These are phyloP conservation scores for Poeciliopsis retropinna DNA, from an alignment of 2,113 vertebrate species.

Conservation along the genomic window DNA sequence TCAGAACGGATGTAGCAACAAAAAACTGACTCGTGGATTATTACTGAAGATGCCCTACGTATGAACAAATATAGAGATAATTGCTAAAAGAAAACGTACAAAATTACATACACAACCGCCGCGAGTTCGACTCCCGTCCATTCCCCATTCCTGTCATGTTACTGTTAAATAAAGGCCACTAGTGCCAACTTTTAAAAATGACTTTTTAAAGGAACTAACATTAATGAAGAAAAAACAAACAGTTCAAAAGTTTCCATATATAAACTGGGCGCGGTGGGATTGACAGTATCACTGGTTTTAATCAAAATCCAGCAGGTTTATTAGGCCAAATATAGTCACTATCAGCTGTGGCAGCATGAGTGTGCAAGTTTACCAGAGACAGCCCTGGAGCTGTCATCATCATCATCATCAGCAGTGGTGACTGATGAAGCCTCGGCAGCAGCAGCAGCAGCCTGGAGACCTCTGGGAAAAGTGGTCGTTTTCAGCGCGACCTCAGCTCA, in stretches of 20 bases:
- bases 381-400: constrained; percentile 16
- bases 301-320: constrained; percentile 19
- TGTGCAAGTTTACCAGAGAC: constrained; percentile 41
- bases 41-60: not conserved
- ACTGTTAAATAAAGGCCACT: no score
- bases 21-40: not conserved
- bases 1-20: not conserved
- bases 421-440: constrained; percentile 59
- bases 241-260: no score
- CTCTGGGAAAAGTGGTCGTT: constrained; percentile 46
- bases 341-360: constrained; percentile 63
- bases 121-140: no score
- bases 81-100: no score
- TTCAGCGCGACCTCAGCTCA: constrained; percentile 49
- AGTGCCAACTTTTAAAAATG: no score
- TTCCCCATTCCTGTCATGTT: no score
- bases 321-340: constrained; percentile 71
- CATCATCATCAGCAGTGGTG: constrained; percentile 32
- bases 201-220: no score
- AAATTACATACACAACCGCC: no score
- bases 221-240: no score
- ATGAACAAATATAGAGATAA: not conserved
- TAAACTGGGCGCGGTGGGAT: not conserved
- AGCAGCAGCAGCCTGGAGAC: constrained; percentile 22
- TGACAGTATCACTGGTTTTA: not conserved